A percentile compares a stretch with the other conserved stretches of the same genome.
Conservation (phyloP, 1,140 invertebrate species). For the Pectinophora gossypiella region DNA sequence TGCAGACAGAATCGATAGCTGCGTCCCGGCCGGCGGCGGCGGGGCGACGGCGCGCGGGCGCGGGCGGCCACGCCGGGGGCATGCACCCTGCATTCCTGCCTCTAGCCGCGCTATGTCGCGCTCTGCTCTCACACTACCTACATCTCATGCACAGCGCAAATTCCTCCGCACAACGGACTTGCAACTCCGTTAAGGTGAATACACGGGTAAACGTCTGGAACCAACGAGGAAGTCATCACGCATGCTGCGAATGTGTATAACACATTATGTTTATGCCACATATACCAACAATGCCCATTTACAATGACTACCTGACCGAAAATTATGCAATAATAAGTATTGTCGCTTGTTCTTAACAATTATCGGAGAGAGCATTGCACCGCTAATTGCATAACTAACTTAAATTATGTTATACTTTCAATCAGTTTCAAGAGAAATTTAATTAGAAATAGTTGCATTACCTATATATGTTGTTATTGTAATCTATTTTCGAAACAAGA, state of each 20-base stretch:
- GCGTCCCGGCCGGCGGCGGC: constrained; percentile 25
- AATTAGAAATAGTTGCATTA: no score
- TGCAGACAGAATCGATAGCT: constrained; percentile 65
- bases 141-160: constrained; percentile 1
- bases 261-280: background rate
- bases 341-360: no score
- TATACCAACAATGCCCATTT: no score
- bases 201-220: background rate
- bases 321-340: no score
- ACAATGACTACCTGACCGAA: no score
- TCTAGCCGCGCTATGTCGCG: background rate
- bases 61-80: constrained; percentile 32
- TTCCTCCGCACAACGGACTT: constrained; percentile 1
- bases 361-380: no score
- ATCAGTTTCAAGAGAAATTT: no score
- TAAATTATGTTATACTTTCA: no score
- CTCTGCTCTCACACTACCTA: constrained; percentile 1
- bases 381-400: no score
- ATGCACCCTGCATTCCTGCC: constrained; percentile 19
- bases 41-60: constrained; percentile 19
- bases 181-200: background rate
- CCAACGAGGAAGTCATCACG: background rate
- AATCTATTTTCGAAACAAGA: no score
- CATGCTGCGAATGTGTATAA: background rate
- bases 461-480: no score